phyloP scores from a whole-genome alignment of 2,888 invertebrate species.

The Protodeltote pygarga region DNA sequence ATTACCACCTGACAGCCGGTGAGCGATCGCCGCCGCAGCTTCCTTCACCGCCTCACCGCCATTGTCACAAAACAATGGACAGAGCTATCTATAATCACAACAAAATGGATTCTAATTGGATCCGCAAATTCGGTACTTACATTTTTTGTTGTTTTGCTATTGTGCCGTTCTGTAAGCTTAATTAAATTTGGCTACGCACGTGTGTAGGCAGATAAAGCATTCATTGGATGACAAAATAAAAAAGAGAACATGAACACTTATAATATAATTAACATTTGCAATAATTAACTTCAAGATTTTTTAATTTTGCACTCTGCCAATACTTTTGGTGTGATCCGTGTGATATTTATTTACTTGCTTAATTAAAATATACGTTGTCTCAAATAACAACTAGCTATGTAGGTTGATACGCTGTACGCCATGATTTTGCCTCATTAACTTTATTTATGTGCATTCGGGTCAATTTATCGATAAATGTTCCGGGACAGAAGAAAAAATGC shows the following conservation, averaged over 20 bases:
- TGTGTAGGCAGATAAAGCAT: slow-evolving; percentile 9
- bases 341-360: slow-evolving; percentile 48
- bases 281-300: slow-evolving; percentile 23
- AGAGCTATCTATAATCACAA: slow-evolving; percentile 80
- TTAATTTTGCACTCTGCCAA: slow-evolving; percentile 32
- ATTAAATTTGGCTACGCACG: slow-evolving; percentile 15
- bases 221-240: no score
- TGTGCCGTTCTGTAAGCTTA: slow-evolving; percentile 47
- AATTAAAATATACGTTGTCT: slow-evolving; percentile 59
- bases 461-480: slow-evolving; percentile 76
- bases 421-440: slow-evolving; percentile 78
- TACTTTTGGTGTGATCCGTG: slow-evolving; percentile 39
- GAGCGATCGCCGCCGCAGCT: slow-evolving; percentile 75
- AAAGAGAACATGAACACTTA: slow-evolving; percentile 7
- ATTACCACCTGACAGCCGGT: slow-evolving; percentile 81
- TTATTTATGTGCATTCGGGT: slow-evolving; percentile 75
- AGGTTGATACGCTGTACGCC: slow-evolving; percentile 59
- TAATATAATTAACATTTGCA: slow-evolving; percentile 18
- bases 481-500: slow-evolving; percentile 67
- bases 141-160: slow-evolving; percentile 60
- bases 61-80: slow-evolving; percentile 82
- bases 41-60: slow-evolving; percentile 69
- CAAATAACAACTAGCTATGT: slow-evolving; percentile 56
- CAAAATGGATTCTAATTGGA: slow-evolving; percentile 84
- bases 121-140: slow-evolving; percentile 70